Percentiles rank a stretch among this genome's conserved stretches.
These are phyloP conservation scores for Miltochrista miniata DNA, from an alignment of 2,888 invertebrate genomes.

Conservation along the genomic window DNA sequence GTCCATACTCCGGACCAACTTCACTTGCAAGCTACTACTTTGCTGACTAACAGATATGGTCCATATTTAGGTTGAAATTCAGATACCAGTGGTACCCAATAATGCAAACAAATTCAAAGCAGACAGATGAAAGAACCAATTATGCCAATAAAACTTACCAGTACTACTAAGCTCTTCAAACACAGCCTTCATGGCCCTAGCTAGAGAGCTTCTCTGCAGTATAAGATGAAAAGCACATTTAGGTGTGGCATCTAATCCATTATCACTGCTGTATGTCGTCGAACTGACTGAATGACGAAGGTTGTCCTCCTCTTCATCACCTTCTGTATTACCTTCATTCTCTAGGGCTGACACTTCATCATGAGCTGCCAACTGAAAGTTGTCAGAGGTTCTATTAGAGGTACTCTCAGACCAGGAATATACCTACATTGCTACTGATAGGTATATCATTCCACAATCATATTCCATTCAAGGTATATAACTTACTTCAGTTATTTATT, in stretches of 20 bases:
- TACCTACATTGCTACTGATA: too few relatives aligned
- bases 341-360: constrained; percentile 83
- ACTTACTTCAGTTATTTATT: too few relatives aligned
- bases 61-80: too few relatives aligned
- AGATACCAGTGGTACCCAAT: too few relatives aligned
- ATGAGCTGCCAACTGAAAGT: constrained; percentile 75
- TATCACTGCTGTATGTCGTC: constrained; percentile 56
- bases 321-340: constrained; percentile 70
- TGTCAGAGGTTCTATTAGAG: neutral
- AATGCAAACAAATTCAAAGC: too few relatives aligned
- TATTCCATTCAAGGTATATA: too few relatives aligned
- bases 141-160: constrained; percentile 55
- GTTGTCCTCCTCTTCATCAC: constrained; percentile 72
- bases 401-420: too few relatives aligned
- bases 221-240: constrained; percentile 91
- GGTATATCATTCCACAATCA: too few relatives aligned
- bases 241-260: constrained; percentile 48
- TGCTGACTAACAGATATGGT: too few relatives aligned
- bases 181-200: constrained; percentile 91
- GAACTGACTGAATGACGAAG: constrained; percentile 69
- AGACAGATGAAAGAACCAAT: too few relatives aligned
- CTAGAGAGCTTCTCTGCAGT: constrained; percentile 91
- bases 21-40: too few relatives aligned
- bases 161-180: constrained; percentile 89
- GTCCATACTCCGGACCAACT: too few relatives aligned